Base-by-base conservation (phyloP, 2,113 vertebrate species). In the Dicrurus megarhynchus region DNA sequence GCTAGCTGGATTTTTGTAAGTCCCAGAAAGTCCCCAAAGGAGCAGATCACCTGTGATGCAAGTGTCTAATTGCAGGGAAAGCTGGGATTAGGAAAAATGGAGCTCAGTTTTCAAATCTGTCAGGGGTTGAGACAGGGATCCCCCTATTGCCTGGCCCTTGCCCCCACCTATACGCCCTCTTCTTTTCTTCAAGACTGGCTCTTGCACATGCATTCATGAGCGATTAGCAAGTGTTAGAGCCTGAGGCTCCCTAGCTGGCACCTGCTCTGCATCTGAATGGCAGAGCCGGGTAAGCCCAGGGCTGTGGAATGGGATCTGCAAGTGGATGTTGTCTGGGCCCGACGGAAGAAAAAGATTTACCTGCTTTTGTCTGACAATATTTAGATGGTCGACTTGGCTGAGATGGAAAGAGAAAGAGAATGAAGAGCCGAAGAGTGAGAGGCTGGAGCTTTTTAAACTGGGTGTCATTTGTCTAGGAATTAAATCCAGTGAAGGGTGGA, bases 311-410 rank as follows among this genome's bases (percentile, higher is more conserved):
- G 88, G 93, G 74, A 93, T 93, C 90, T 90, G 73, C 89, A 96
- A 94, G 88, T 92, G 90, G 80, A 97, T 94, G 83, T 39, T 75
- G 96, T 96, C 96, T 97, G 92, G 68, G 49, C 42, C 73, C 23
- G 71, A 71, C 42, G 92, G 96, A 97, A 97, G 95, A 90, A 96
- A 94, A 88, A 87, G 90, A 95, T 97, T 95, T 95, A 61, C 84
- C 49, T 78, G 92, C 93, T 90, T 96, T 97, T 96, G 93, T 94
- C 79, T 90, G 37, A 18, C 75, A 63, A 73, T 90, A 90, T 88
- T 93, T 89, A 79, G 50, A 24, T 83, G 82, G 37, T n/a, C 0
- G 24, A 18, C 53, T 53, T 39, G n/a, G 47, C 59, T 70, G 65
- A 78, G 63, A 5, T 52, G 60, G 71, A 68, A 86, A 92, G 49